These are phyloP conservation scores for Knipowitschia caucasica DNA, from an alignment of 2,797 vertebrate genomes.

Conservation along the genomic window DNA sequence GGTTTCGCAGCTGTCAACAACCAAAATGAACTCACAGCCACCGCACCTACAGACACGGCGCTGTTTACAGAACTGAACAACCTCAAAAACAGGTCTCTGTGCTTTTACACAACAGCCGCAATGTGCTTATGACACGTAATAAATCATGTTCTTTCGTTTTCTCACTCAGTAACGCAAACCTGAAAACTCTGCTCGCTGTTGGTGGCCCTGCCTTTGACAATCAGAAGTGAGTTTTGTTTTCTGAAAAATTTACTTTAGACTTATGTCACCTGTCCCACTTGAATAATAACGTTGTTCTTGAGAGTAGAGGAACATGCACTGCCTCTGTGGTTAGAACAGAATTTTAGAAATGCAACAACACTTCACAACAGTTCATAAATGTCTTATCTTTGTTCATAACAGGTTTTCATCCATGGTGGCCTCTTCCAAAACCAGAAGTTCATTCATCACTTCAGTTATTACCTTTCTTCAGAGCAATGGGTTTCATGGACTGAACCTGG, in stretches of 20 bases:
- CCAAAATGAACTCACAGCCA: conserved; percentile 55
- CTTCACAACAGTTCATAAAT: no score
- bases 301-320: no score
- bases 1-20: conserved; percentile 69
- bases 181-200: conserved; percentile 77
- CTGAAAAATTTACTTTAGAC: not conserved
- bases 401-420: conserved; percentile 73
- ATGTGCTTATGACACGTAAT: no score
- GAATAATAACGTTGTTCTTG: no score
- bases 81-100: conserved; percentile 62
- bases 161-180: conserved; percentile 67
- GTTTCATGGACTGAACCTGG: conserved; percentile 80
- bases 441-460: conserved; percentile 68
- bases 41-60: conserved; percentile 49
- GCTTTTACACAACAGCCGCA: no score
- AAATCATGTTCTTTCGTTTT: not conserved
- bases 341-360: no score
- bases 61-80: conserved; percentile 63
- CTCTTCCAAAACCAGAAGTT: conserved; percentile 38
- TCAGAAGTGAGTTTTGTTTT: conserved; percentile 57
- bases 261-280: not conserved
- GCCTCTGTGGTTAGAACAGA: no score
- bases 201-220: conserved; percentile 73
- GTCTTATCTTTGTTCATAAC: conserved; percentile 5
- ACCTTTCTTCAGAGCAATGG: conserved; percentile 54